Conservation (phyloP, 2,797 vertebrate species). For the Tachyglossus aculeatus region DNA sequence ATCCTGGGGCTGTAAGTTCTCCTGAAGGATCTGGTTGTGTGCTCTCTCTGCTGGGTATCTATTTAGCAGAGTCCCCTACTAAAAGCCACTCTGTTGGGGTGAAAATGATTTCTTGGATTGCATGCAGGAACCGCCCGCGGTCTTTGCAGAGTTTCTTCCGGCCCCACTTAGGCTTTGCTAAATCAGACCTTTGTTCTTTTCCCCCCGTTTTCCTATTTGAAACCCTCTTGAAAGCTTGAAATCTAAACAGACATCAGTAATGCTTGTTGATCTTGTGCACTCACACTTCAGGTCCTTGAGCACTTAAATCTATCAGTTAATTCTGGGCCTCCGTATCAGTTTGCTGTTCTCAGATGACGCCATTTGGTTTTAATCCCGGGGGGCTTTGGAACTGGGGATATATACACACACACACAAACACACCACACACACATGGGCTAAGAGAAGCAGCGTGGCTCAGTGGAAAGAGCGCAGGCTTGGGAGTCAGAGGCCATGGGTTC, state of each 20-base stretch:
- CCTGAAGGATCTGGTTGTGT: too few species aligned
- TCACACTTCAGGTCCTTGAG: neutral
- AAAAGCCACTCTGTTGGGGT: neutral
- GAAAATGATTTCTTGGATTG: neutral
- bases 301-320: neutral
- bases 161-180: neutral
- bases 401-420: too few species aligned
- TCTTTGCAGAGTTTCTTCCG: neutral
- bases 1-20: neutral
- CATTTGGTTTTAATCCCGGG: too few species aligned
- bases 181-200: neutral
- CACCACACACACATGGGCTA: too few species aligned
- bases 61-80: neutral
- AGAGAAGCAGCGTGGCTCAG: too few species aligned
- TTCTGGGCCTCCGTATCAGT: too few species aligned
- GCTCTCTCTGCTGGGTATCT: neutral
- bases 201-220: too few species aligned
- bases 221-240: neutral
- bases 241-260: neutral
- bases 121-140: neutral
- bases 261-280: neutral
- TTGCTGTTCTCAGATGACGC: too few species aligned
- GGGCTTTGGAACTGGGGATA: too few species aligned
- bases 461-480: too few species aligned
- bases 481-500: too few species aligned